These are phyloP conservation scores for Beroe forskalii DNA, from an alignment of 37 sponge, comb jelly and placozoan species.

Conservation along the genomic window DNA sequence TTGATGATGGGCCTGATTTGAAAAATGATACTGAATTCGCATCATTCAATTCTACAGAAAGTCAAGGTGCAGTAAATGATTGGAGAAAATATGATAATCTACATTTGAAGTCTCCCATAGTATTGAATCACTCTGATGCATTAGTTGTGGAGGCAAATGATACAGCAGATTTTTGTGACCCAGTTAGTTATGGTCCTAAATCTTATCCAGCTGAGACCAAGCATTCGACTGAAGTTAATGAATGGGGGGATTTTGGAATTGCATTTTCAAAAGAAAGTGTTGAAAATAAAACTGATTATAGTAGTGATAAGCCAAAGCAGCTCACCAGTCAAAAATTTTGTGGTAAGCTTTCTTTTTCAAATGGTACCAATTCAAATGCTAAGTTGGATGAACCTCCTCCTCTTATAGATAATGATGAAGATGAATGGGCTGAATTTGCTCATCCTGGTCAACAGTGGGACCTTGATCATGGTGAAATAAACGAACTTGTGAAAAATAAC, in stretches of 20 bases:
- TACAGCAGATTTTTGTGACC: neutral
- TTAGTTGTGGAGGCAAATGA: neutral
- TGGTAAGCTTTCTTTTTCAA: too few relatives aligned
- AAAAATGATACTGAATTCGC: too few relatives aligned
- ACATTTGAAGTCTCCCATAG: neutral
- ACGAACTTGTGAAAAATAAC: neutral
- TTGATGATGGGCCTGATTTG: neutral
- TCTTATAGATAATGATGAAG: slow-evolving; percentile 27
- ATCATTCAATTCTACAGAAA: neutral
- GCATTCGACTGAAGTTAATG: neutral
- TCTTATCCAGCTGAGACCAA: neutral
- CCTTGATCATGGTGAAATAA: slow-evolving; percentile 18
- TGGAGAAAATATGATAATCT: too few relatives aligned
- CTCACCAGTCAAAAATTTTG: too few relatives aligned
- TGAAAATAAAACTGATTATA: too few relatives aligned
- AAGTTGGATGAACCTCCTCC: slow-evolving; percentile 48
- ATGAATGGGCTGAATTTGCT: slow-evolving; percentile 59
- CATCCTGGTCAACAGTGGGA: slow-evolving; percentile 61
- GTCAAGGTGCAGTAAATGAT: neutral
- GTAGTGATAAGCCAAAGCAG: too few relatives aligned
- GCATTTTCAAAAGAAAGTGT: too few relatives aligned
- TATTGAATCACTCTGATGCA: neutral
- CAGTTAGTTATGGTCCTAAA: neutral
- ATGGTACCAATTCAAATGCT: neutral
- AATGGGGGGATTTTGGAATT: slow-evolving; percentile 58